Conservation (phyloP, 2,888 invertebrate genomes). For the Diaprepes abbreviatus region DNA sequence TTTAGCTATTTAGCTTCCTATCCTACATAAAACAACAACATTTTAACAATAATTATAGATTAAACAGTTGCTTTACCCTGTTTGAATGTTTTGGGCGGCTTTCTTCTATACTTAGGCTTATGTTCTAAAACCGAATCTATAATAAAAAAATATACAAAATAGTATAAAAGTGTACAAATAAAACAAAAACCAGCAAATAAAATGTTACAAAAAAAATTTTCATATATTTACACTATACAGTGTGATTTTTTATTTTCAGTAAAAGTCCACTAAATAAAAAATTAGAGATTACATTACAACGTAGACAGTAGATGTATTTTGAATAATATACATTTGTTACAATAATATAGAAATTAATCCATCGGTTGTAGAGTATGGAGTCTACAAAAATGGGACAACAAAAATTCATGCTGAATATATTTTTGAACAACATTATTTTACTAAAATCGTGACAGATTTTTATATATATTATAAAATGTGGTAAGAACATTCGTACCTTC, state of each 20-base stretch:
- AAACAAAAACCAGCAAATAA: constrained; percentile 51
- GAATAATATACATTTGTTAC: too few relatives aligned
- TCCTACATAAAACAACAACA: constrained; percentile 33
- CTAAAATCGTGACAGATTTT: too few relatives aligned
- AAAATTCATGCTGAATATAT: too few relatives aligned
- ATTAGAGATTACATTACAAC: too few relatives aligned
- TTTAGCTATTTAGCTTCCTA: constrained; percentile 27
- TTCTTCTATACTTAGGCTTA: constrained; percentile 70
- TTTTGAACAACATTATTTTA: too few relatives aligned
- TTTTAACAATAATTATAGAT: constrained; percentile 33
- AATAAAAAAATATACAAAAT: constrained; percentile 52
- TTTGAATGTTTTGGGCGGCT: constrained; percentile 70
- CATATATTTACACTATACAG: constrained; percentile 44
- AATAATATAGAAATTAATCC: too few relatives aligned
- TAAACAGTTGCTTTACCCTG: constrained; percentile 68
- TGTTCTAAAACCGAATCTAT: constrained; percentile 71
- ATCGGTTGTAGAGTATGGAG: too few relatives aligned
- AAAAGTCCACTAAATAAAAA: constrained; percentile 1
- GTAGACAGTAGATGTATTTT: too few relatives aligned
- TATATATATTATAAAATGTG: too few relatives aligned
- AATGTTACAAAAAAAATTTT: constrained; percentile 23
- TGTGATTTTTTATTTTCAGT: background rate
- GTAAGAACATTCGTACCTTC: too few relatives aligned
- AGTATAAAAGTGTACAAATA: constrained; percentile 20
- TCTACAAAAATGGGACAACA: too few relatives aligned